Conservation (phyloP, 2,888 invertebrate species). For the Pardosa pseudoannulata region DNA sequence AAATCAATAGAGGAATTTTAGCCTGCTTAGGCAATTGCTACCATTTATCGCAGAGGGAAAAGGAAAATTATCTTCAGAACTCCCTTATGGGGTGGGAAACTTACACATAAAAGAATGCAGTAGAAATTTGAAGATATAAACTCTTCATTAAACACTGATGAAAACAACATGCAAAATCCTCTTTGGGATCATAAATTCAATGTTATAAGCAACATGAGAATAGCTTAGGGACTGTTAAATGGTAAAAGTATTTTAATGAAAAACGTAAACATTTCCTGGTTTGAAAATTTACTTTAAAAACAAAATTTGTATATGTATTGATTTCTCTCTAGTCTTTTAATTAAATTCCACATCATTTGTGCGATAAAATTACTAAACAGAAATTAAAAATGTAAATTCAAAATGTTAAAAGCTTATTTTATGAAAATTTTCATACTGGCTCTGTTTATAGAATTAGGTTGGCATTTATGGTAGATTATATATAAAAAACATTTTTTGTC, state of each 20-base stretch:
- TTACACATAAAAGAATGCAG: not conserved
- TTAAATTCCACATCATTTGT: too few species aligned
- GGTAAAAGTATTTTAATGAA: not conserved
- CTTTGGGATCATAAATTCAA: slow-evolving; percentile 21
- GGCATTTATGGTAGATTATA: too few species aligned
- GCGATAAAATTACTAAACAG: too few species aligned
- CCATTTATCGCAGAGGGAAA: not conserved
- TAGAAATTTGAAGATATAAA: not conserved
- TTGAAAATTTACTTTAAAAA: too few species aligned
- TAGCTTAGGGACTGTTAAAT: not conserved
- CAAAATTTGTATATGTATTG: too few species aligned
- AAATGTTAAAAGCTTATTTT: too few species aligned
- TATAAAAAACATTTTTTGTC: too few species aligned
- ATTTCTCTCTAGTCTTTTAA: too few species aligned
- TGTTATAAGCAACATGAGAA: not conserved
- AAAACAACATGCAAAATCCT: not conserved
- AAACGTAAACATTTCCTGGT: too few species aligned
- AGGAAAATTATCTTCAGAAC: not conserved
- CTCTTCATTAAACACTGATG: not conserved
- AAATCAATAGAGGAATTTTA: not conserved
- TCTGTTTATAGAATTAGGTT: too few species aligned
- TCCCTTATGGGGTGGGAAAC: not conserved
- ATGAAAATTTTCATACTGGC: too few species aligned
- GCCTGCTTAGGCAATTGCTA: not conserved
- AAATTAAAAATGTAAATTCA: too few species aligned